Base-by-base conservation (phyloP, 2,888 invertebrate species). In the Erebia epiphron region DNA sequence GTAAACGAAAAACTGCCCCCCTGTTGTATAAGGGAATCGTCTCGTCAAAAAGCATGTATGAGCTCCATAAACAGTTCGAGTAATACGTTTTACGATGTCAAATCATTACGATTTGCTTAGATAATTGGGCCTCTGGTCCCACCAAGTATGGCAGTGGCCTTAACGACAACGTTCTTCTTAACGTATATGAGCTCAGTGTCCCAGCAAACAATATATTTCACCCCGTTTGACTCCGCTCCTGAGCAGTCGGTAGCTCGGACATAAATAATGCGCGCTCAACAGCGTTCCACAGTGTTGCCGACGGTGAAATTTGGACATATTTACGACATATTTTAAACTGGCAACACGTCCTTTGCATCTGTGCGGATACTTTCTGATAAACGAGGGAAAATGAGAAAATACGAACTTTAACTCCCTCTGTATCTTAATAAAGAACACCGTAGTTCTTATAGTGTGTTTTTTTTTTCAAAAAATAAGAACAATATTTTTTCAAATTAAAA, bases 191-290 rank as follows among this genome's bases (percentile, higher is more conserved):
- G 71, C 75, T 69, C 72, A 73, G 75, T 73, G 69, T 76, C 73
- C 73, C 72, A 69, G 70, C 75, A 76, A 76, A 78, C 78, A 76
- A 74, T 75, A 77, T 78, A 77, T 76, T 77, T 78, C 69, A 76
- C 74, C 75, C 73, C 70, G 75, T 77, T 75, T 76, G 74, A 76
- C 76, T 77, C 73, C 76, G 69, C 69, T 75, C 72, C 72, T 68
- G 26, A 18, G 61, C 41, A 68, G 70, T 70, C 61, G 67, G 71
- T 74, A 73, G 71, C 73, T 70, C 70, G 65, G 64, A 75, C 75
- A 77, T 77, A 74, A 77, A 77, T 77, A 77, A 77, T 77, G 71
- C 70, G 67, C 75, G 75, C 74, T 76, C 74, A 72, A 74, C 75
- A 72, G 72, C 73, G 71, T 74, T 68, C 67, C 61, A 72, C 71